Evolutionary conservation across 2,113 vertebrate species (phyloP).

Genomic region (Chionomys nivalis): DNA sequence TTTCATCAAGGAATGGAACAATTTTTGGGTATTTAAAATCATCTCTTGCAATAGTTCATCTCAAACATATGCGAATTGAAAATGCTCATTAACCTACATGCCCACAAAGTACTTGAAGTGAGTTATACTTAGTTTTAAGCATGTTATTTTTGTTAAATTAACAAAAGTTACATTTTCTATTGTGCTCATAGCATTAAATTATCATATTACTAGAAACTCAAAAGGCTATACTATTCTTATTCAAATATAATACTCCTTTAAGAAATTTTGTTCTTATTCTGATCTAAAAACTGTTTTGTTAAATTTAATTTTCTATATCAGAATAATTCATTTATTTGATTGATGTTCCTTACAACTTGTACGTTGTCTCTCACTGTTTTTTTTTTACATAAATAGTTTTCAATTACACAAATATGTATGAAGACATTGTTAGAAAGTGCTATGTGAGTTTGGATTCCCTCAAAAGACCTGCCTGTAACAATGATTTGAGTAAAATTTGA

Average conservation of each 20-base stretch:
- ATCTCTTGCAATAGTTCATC: background rate
- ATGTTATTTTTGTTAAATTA: background rate
- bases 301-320: background rate
- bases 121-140: background rate
- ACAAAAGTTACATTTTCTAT: constrained; percentile 2
- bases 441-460: background rate
- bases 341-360: background rate
- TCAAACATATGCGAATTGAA: background rate
- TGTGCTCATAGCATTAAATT: background rate
- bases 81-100: background rate
- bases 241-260: background rate
- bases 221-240: background rate
- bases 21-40: background rate
- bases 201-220: background rate
- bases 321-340: constrained; percentile 13
- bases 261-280: background rate
- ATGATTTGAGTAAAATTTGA: background rate
- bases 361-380: background rate
- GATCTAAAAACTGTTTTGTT: background rate
- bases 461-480: background rate
- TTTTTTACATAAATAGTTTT: background rate
- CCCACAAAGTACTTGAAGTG: background rate
- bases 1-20: background rate
- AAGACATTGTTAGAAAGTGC: background rate
- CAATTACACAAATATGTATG: background rate